These are phyloP conservation scores for Cecropterus lyciades DNA, from an alignment of 1,140 invertebrate genomes.

Conservation along the genomic window DNA sequence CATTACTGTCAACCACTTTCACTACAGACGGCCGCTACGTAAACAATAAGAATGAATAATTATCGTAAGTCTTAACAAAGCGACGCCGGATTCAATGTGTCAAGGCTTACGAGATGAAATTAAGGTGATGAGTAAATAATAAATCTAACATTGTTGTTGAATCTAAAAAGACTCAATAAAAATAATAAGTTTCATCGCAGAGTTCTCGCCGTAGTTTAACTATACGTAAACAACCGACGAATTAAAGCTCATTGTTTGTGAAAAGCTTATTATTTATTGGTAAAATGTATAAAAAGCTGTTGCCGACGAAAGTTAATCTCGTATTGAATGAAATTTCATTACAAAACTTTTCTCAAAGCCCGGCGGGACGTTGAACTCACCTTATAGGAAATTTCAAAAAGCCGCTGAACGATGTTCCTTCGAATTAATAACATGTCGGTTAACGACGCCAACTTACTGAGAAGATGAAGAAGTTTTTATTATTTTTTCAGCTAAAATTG, in stretches of 20 bases:
- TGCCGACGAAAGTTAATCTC: constrained; percentile 1
- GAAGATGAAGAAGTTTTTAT: neutral
- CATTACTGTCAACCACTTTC: constrained; percentile 42
- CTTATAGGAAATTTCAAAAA: constrained; percentile 8
- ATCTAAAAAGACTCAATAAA: constrained; percentile 1
- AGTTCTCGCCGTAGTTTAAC: neutral
- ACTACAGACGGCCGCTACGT: constrained; percentile 27
- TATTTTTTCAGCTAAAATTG: constrained; percentile 2
- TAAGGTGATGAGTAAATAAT: constrained; percentile 12
- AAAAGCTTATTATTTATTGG: neutral
- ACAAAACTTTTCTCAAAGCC: constrained; percentile 24
- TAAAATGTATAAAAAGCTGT: neutral
- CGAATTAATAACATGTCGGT: constrained; percentile 16
- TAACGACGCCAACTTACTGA: constrained; percentile 1
- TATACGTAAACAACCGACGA: constrained; percentile 9
- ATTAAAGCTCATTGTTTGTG: neutral
- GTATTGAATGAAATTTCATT: constrained; percentile 23
- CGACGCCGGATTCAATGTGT: constrained; percentile 12
- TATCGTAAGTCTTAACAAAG: constrained; percentile 28
- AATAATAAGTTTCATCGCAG: neutral
- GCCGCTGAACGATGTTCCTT: neutral
- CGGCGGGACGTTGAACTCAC: constrained; percentile 13
- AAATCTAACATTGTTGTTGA: neutral
- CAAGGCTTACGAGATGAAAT: constrained; percentile 17
- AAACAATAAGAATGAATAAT: constrained; percentile 43